A percentile compares a stretch with the other conserved stretches of the same genome.
These are phyloP conservation scores for Gryon sp. DNA, from an alignment of 1,140 invertebrate genomes.

Conservation along the genomic window DNA sequence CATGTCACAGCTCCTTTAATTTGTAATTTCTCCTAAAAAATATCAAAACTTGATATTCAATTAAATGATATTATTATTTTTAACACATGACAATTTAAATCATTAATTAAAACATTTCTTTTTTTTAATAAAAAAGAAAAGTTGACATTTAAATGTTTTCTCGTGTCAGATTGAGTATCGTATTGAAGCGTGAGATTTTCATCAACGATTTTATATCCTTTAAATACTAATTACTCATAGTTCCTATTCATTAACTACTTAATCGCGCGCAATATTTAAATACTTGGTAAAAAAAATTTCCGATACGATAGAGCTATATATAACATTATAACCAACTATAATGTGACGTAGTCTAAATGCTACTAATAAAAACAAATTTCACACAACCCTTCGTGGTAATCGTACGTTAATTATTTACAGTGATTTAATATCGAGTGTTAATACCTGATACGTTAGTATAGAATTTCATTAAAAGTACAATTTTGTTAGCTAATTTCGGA, in stretches of 20 bases:
- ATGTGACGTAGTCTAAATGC: slow-evolving; percentile 20
- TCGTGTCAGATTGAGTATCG: too few relatives aligned
- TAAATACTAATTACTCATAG: slow-evolving; percentile 21
- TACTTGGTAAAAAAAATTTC: slow-evolving; percentile 40
- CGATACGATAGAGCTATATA: slow-evolving; percentile 21
- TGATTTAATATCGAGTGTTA: slow-evolving; percentile 38
- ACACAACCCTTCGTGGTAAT: slow-evolving; percentile 39
- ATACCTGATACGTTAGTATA: slow-evolving; percentile 29
- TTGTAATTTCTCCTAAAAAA: too few relatives aligned
- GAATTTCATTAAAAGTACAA: slow-evolving; percentile 26
- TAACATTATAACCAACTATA: slow-evolving; percentile 12
- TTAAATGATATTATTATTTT: too few relatives aligned
- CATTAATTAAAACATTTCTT: too few relatives aligned
- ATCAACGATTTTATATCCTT: slow-evolving; percentile 1
- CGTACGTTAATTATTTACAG: slow-evolving; percentile 40
- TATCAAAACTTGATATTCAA: too few relatives aligned
- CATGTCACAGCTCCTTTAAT: neutral
- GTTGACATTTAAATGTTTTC: too few relatives aligned
- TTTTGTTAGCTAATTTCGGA: slow-evolving; percentile 10
- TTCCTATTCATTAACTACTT: slow-evolving; percentile 33
- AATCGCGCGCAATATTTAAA: slow-evolving; percentile 29
- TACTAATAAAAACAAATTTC: slow-evolving; percentile 43
- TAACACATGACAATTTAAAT: too few relatives aligned
- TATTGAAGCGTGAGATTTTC: too few relatives aligned
- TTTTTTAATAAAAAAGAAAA: too few relatives aligned